Conservation (phyloP, 2,113 vertebrate genomes). For the Grammomys surdaster region DNA sequence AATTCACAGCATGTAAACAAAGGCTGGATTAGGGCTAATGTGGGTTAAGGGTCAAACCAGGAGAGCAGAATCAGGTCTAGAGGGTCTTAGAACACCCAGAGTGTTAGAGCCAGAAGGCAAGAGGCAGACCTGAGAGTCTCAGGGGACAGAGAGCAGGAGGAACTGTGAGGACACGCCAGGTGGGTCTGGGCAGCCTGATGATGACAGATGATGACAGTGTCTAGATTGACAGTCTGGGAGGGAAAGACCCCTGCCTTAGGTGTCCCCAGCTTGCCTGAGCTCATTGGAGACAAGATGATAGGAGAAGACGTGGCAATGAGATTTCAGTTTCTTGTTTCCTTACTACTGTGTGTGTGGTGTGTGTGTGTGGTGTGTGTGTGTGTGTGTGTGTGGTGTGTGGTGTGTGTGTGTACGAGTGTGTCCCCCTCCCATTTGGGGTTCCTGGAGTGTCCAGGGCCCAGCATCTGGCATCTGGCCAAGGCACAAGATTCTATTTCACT, state of each 20-base stretch:
- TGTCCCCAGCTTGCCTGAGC: not conserved
- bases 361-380: not conserved
- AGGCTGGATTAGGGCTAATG: not conserved
- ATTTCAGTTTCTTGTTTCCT: not conserved
- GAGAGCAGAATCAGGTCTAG: not conserved
- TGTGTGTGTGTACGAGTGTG: not conserved
- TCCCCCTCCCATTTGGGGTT: not conserved
- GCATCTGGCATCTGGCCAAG: not conserved
- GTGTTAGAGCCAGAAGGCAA: not conserved
- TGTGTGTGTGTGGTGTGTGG: not conserved
- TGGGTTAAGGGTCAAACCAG: not conserved
- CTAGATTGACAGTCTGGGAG: not conserved
- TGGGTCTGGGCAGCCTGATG: no score
- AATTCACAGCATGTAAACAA: not conserved
- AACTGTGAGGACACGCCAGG: rapidly evolving
- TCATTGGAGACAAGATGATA: not conserved
- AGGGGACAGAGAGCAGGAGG: not conserved
- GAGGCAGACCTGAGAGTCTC: not conserved
- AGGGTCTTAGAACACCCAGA: not conserved
- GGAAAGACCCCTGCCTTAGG: not conserved
- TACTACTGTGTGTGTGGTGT: not conserved
- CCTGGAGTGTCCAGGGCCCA: slow-evolving; percentile 14
- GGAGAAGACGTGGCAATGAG: not conserved
- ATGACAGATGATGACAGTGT: not conserved
- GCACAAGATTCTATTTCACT: not conserved